A percentile compares a stretch with the other conserved stretches of the same genome.
Conservation (phyloP, 2,888 invertebrate species). For the Epinotia brunnichana region DNA sequence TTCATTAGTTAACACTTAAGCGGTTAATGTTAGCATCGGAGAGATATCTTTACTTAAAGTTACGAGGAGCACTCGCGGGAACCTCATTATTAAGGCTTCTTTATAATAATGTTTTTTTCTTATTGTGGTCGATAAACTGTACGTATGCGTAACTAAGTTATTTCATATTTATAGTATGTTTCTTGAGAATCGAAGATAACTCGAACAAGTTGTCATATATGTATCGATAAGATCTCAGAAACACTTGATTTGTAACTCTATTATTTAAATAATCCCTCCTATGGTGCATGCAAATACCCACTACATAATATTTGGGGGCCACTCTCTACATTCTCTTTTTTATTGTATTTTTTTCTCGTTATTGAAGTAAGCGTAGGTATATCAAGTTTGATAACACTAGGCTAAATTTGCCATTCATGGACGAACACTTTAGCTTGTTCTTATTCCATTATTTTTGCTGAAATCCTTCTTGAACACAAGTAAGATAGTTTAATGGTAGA, state of each 20-base stretch:
- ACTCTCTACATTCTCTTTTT: constrained; percentile 3
- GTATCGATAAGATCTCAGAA: constrained; percentile 28
- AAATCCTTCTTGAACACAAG: background rate
- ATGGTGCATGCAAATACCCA: constrained; percentile 25
- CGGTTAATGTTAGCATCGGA: constrained; percentile 36
- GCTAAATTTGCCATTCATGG: no score
- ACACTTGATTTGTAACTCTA: constrained; percentile 35
- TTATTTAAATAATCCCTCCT: constrained; percentile 37
- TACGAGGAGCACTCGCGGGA: background rate
- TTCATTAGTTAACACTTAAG: constrained; percentile 62
- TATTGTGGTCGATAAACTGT: background rate
- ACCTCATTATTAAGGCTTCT: background rate
- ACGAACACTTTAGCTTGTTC: background rate
- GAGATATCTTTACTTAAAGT: constrained; percentile 19
- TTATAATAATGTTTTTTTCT: background rate
- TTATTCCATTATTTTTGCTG: background rate
- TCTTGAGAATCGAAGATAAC: constrained; percentile 8
- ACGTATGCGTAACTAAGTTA: background rate
- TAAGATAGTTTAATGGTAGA: no score
- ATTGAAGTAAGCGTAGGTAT: background rate
- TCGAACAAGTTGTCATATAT: constrained; percentile 16
- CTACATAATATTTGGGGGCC: constrained; percentile 17
- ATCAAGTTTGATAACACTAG: constrained; percentile 1
- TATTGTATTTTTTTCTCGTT: background rate
- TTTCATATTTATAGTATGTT: constrained; percentile 10